phyloP scores from a whole-genome alignment of 1,140 invertebrate species.

The Pygmarrhopalites habei region DNA sequence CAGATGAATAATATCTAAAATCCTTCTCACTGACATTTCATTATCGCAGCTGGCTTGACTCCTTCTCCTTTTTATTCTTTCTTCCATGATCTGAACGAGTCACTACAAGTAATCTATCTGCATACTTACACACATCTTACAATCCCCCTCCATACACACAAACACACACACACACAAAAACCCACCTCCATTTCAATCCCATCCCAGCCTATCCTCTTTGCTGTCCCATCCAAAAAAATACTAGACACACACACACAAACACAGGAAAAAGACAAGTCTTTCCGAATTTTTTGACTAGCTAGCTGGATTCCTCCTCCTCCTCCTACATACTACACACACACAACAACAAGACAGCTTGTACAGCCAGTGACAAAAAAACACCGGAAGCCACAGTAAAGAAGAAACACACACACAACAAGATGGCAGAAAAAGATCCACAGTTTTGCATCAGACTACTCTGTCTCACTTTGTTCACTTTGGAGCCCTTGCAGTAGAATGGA shows the following conservation, averaged over 20 bases:
- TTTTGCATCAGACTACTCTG: too few species aligned
- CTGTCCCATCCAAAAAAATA: too few species aligned
- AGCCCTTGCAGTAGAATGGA: too few species aligned
- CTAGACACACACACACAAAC: too few species aligned
- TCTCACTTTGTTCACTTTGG: too few species aligned
- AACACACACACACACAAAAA: too few species aligned
- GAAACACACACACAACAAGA: background rate
- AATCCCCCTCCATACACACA: background rate
- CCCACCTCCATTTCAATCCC: too few species aligned
- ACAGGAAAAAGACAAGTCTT: too few species aligned
- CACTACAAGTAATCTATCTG: background rate
- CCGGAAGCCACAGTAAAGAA: slow-evolving; percentile 9
- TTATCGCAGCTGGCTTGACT: slow-evolving; percentile 24
- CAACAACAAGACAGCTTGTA: background rate
- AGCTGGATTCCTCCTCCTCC: too few species aligned
- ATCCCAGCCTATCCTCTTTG: too few species aligned
- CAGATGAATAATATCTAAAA: slow-evolving; percentile 27
- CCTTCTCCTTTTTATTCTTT: slow-evolving; percentile 12
- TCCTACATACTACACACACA: background rate
- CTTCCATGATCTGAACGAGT: slow-evolving; percentile 12
- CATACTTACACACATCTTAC: background rate
- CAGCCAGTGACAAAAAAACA: background rate
- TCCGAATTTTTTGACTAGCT: too few species aligned
- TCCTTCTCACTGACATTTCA: slow-evolving; percentile 26
- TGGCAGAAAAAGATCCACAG: too few species aligned